phyloP scores from a whole-genome alignment of 2,113 vertebrate species.

The Rhabdornis inornatus region DNA sequence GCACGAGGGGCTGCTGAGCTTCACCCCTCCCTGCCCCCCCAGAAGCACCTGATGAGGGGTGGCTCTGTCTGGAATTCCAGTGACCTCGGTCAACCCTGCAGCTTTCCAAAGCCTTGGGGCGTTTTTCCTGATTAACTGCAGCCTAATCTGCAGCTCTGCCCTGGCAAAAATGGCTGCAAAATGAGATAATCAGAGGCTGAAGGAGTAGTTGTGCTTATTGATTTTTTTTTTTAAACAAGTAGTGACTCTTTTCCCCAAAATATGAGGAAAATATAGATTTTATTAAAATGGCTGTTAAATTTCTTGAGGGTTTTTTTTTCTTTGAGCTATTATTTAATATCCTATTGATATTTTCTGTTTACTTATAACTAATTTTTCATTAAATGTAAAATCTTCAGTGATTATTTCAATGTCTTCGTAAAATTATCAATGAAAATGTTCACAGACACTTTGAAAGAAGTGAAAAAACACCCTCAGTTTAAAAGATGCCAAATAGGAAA shows the following conservation, averaged over 20 bases:
- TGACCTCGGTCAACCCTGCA: not conserved
- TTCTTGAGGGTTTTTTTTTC: not conserved
- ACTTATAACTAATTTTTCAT: not conserved
- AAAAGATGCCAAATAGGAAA: not conserved
- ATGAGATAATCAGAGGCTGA: conserved; percentile 24
- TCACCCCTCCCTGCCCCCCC: not conserved
- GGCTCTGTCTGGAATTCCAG: not conserved
- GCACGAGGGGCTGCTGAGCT: not conserved
- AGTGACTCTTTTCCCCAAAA: not conserved
- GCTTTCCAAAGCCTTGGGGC: not conserved
- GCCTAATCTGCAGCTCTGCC: not conserved
- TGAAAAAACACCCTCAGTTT: not conserved
- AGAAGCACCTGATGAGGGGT: not conserved
- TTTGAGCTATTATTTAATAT: not conserved
- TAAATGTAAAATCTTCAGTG: not conserved
- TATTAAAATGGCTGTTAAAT: not conserved
- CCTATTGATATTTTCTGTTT: not conserved
- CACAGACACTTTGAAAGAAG: not conserved
- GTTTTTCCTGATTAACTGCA: not conserved
- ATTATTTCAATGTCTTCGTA: not conserved
- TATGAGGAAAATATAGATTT: not conserved
- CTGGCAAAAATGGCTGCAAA: not conserved
- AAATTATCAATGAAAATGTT: not conserved
- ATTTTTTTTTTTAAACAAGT: not conserved
- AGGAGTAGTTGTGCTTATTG: not conserved